Conservation (phyloP, 1,140 invertebrate species). For the Chlorops oryzae region DNA sequence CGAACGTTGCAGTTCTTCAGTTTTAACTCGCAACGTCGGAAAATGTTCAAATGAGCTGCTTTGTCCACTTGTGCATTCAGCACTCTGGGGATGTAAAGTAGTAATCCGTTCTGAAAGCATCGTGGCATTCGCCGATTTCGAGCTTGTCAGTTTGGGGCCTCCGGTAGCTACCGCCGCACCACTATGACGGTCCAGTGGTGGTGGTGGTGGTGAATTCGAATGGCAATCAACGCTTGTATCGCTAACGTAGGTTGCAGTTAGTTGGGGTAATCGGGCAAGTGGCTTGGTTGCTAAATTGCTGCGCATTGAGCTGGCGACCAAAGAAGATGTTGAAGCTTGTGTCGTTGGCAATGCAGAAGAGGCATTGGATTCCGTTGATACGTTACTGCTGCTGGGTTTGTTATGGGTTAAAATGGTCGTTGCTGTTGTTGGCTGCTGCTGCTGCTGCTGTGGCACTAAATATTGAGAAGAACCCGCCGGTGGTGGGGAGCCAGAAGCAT, state of each 20-base stretch:
- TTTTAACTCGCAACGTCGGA: conserved; percentile 49
- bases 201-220: conserved; percentile 20
- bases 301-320: no score
- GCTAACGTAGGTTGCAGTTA: conserved; percentile 18
- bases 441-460: conserved; percentile 38
- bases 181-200: conserved; percentile 17
- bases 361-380: conserved; percentile 23
- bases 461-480: conserved; percentile 43
- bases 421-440: no score
- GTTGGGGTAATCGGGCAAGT: conserved; percentile 22
- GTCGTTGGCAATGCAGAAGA: conserved; percentile 15
- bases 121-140: conserved; percentile 34
- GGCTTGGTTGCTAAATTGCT: no score
- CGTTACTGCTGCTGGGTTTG: conserved; percentile 9
- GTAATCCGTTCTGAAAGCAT: no score
- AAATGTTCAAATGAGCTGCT: conserved; percentile 44
- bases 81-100: neutral
- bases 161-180: neutral
- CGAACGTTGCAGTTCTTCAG: conserved; percentile 54
- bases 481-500: conserved; percentile 41
- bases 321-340: conserved; percentile 30
- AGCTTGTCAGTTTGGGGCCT: conserved; percentile 28
- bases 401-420: conserved; percentile 7
- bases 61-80: no score
- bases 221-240: conserved; percentile 27